These are phyloP conservation scores for Apteryx mantelli DNA, from an alignment of 2,113 vertebrate species.

Conservation along the genomic window DNA sequence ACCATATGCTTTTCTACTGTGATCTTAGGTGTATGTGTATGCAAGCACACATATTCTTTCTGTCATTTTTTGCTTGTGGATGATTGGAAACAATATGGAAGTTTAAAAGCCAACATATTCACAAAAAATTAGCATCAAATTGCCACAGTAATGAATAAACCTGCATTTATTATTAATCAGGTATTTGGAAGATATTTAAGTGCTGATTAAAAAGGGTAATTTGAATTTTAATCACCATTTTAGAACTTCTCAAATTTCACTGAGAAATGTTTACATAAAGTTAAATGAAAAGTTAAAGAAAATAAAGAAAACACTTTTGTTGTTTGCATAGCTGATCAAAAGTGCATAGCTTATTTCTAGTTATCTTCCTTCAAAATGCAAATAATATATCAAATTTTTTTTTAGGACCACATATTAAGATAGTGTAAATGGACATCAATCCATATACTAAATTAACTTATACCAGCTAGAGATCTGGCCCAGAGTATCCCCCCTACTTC, in stretches of 20 bases:
- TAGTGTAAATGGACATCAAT: background rate
- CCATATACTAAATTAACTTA: background rate
- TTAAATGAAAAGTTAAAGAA: constrained; percentile 43
- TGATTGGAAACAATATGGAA: background rate
- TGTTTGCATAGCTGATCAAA: background rate
- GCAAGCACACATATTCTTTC: background rate
- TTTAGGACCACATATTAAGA: background rate
- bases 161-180: background rate
- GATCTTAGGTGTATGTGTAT: background rate
- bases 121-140: background rate
- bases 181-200: constrained; percentile 10
- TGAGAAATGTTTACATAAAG: background rate
- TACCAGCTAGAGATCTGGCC: background rate
- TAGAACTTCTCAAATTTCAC: constrained; percentile 19
- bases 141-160: background rate
- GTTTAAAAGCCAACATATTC: background rate
- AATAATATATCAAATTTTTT: background rate
- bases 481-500: background rate
- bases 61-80: background rate
- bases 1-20: background rate
- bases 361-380: background rate
- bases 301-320: background rate
- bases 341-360: background rate
- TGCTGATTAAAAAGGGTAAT: constrained; percentile 1
- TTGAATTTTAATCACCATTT: constrained; percentile 40